A percentile compares a stretch with the other conserved stretches of the same genome.
Conservation (phyloP, 2,113 vertebrate genomes). For the Ciconia stormi region DNA sequence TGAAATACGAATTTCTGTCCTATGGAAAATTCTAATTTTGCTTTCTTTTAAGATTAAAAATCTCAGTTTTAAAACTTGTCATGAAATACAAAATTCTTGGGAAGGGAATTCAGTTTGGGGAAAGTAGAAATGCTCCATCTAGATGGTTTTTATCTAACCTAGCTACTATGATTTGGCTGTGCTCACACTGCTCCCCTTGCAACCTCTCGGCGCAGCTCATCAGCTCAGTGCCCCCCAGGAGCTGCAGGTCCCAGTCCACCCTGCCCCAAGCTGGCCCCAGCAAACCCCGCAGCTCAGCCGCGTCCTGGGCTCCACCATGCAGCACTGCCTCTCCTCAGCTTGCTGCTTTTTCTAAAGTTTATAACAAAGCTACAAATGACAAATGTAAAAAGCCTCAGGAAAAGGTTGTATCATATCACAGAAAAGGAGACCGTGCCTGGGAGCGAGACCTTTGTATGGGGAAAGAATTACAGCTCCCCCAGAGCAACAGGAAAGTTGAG, state of each 20-base stretch:
- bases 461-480: background rate
- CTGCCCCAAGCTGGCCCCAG: background rate
- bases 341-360: background rate
- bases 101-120: background rate
- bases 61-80: background rate
- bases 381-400: background rate
- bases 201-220: background rate
- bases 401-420: background rate
- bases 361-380: background rate
- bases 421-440: background rate
- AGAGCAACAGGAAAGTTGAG: background rate
- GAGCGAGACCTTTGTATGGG: background rate
- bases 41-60: background rate
- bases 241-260: background rate
- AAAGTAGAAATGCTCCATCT: background rate
- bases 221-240: background rate
- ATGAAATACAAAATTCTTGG: background rate
- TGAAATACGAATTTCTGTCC: background rate
- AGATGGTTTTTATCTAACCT: background rate
- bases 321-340: background rate
- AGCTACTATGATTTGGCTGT: background rate
- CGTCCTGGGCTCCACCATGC: background rate
- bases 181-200: background rate
- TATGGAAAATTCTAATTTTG: background rate
- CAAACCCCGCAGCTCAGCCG: background rate